phyloP scores from a whole-genome alignment of 2,888 invertebrate genomes.

The Xestia ashworthii region DNA sequence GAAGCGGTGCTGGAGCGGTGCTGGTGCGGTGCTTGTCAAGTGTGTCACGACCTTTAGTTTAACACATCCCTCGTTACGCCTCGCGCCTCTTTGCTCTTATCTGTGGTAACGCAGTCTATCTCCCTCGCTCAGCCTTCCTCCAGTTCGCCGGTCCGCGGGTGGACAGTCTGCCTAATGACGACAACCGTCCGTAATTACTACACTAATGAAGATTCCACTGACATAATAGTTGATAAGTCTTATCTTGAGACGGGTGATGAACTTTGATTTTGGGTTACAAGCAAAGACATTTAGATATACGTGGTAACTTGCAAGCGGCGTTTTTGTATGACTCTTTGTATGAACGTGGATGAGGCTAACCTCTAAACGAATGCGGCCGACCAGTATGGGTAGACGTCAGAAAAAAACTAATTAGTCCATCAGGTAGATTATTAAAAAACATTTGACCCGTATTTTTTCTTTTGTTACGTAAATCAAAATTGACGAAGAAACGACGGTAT shows the following conservation, averaged over 20 bases:
- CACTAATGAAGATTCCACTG: conserved; percentile 11
- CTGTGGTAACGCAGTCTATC: neutral
- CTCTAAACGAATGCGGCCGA: no score
- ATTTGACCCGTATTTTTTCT: no score
- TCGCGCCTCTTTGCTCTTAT: no score
- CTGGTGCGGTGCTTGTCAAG: no score
- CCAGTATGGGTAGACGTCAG: no score
- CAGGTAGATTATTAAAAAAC: no score
- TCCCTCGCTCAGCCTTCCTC: neutral
- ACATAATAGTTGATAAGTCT: conserved; percentile 34
- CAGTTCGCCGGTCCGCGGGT: neutral
- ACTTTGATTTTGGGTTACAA: conserved; percentile 15
- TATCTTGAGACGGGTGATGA: conserved; percentile 26
- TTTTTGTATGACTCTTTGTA: neutral
- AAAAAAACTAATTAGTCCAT: no score
- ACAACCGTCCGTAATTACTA: conserved; percentile 8
- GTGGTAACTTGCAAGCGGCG: neutral
- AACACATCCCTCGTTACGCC: no score
- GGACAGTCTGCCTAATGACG: conserved; percentile 8
- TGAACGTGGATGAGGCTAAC: neutral
- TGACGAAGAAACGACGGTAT: no score
- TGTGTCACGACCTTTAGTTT: no score
- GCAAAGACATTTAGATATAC: neutral
- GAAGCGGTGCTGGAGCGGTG: no score
- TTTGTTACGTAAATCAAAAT: no score